phyloP scores from a whole-genome alignment of 2,888 invertebrate species.

The Leptothorax acervorum region DNA sequence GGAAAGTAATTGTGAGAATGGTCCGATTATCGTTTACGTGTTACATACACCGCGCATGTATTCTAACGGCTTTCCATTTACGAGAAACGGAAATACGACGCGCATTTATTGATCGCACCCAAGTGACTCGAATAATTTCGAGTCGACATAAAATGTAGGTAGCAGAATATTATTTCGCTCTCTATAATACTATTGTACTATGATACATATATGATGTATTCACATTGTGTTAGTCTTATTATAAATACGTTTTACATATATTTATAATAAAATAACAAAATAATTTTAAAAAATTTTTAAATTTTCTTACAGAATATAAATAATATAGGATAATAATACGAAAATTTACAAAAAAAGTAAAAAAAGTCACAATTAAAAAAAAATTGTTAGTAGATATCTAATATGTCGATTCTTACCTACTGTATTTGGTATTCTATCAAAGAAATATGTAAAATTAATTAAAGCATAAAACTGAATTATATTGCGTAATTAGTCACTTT shows the following conservation, averaged over 20 bases:
- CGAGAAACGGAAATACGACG: conserved; percentile 37
- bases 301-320: background rate
- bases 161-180: conserved; percentile 22
- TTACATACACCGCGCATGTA: conserved; percentile 27
- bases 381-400: background rate
- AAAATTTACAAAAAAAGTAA: background rate
- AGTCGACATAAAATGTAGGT: conserved; percentile 21
- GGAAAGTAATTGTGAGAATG: conserved; percentile 44
- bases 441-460: background rate
- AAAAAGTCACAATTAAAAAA: background rate
- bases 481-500: background rate
- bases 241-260: background rate
- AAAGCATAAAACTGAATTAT: background rate
- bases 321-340: background rate
- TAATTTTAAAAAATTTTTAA: background rate
- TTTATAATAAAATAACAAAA: background rate
- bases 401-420: background rate
- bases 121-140: conserved; percentile 47
- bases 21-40: conserved; percentile 39
- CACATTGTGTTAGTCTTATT: background rate
- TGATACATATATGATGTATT: background rate
- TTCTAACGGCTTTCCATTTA: conserved; percentile 33
- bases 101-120: conserved; percentile 37
- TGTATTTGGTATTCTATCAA: background rate
- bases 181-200: background rate